These are phyloP conservation scores for Laodelphax striatellus DNA, from an alignment of 1,140 invertebrate species.

Conservation along the genomic window DNA sequence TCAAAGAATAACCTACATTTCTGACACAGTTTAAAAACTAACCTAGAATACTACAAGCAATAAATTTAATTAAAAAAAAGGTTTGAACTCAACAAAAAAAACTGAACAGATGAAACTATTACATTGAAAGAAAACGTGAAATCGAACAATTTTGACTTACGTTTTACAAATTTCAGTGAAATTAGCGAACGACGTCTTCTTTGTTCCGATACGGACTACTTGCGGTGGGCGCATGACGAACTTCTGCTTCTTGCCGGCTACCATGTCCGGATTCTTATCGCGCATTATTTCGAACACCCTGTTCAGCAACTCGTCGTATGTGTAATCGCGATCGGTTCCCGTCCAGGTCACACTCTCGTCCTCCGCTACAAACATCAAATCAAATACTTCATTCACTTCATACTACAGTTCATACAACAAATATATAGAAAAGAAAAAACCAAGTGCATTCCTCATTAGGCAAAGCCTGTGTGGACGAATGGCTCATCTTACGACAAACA, in stretches of 20 bases:
- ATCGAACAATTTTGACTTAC: conserved; percentile 32
- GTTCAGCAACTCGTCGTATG: conserved; percentile 93
- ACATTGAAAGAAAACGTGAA: too few species aligned
- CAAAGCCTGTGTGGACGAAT: too few species aligned
- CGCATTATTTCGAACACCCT: conserved; percentile 97
- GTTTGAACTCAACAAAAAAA: not conserved
- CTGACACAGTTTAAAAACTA: too few species aligned
- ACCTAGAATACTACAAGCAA: too few species aligned
- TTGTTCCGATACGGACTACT: conserved; percentile 94
- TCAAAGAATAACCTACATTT: too few species aligned
- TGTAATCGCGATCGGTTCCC: conserved; percentile 82
- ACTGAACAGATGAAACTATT: too few species aligned
- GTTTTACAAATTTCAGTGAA: conserved; percentile 87
- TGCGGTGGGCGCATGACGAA: conserved; percentile 99
- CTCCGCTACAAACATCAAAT: conserved; percentile 48
- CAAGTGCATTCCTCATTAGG: too few species aligned
- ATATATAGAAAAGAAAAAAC: too few species aligned
- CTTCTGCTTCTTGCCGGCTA: conserved; percentile 95
- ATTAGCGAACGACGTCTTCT: conserved; percentile 99
- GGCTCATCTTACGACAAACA: too few species aligned
- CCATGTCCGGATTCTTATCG: conserved; percentile 99
- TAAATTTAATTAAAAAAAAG: too few species aligned
- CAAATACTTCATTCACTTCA: too few species aligned
- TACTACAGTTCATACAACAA: too few species aligned
- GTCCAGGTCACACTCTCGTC: conserved; percentile 59